Evolutionary conservation across 2,797 vertebrate species (phyloP).

Genomic region (Aplochiton taeniatus): DNA sequence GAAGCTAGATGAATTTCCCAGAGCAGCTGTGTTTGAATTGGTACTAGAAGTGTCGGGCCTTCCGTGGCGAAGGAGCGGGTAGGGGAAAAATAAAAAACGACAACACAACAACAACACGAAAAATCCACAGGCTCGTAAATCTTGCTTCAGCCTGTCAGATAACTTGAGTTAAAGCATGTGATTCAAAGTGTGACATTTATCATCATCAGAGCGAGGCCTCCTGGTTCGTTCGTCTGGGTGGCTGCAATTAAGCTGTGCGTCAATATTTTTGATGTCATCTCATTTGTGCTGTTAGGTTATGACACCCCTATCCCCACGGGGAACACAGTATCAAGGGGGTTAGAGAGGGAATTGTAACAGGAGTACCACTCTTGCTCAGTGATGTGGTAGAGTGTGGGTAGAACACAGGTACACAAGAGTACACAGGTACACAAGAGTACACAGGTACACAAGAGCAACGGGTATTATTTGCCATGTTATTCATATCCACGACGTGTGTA

Average conservation of each 20-base stretch:
- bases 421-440: too few relatives aligned
- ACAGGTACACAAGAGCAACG: too few relatives aligned
- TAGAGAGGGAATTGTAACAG: too few relatives aligned
- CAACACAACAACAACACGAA: conserved; percentile 40
- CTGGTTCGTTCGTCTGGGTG: conserved; percentile 37
- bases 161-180: conserved; percentile 77
- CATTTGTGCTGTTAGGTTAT: background rate
- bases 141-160: conserved; percentile 73
- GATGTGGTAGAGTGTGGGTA: too few relatives aligned
- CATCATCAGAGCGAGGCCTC: conserved; percentile 59
- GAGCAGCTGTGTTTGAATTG: conserved; percentile 74
- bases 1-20: conserved; percentile 75
- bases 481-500: background rate
- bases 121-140: conserved; percentile 67
- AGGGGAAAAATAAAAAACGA: conserved; percentile 19
- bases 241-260: conserved; percentile 36
- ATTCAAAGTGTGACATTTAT: conserved; percentile 78
- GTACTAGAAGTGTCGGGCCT: conserved; percentile 65
- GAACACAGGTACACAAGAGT: too few relatives aligned
- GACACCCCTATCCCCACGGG: too few relatives aligned
- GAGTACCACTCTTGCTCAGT: too few relatives aligned
- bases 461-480: too few relatives aligned
- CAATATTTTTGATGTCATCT: conserved; percentile 50
- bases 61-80: conserved; percentile 35
- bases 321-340: too few relatives aligned